phyloP scores from a whole-genome alignment of 2,888 invertebrate species.

The Oscheius sp. region DNA sequence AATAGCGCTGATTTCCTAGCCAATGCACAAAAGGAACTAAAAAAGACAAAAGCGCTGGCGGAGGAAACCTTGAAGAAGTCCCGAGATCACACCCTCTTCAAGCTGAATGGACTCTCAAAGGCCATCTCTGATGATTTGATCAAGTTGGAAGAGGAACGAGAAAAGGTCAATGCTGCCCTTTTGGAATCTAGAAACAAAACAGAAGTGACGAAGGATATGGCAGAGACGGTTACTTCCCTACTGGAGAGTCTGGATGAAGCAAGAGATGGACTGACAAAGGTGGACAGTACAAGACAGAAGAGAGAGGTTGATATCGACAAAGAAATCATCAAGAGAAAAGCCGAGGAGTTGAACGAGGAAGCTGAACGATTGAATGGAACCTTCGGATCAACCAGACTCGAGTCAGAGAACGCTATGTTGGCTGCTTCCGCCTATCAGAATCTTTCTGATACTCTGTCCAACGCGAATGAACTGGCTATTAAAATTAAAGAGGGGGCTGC shows the following conservation, averaged over 20 bases:
- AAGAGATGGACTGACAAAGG: slow-evolving; percentile 40
- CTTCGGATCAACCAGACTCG: slow-evolving; percentile 26
- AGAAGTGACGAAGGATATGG: slow-evolving; percentile 39
- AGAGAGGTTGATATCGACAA: slow-evolving; percentile 35
- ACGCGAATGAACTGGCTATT: slow-evolving; percentile 37
- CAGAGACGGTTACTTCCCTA: slow-evolving; percentile 34
- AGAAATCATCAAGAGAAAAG: slow-evolving; percentile 34
- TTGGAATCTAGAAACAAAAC: slow-evolving; percentile 38
- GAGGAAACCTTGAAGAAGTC: slow-evolving; percentile 33
- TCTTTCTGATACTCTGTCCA: slow-evolving; percentile 47
- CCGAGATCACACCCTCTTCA: slow-evolving; percentile 33
- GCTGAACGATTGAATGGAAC: slow-evolving; percentile 27
- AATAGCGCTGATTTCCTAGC: slow-evolving; percentile 36
- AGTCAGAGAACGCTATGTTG: slow-evolving; percentile 45
- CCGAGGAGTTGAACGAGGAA: slow-evolving; percentile 37
- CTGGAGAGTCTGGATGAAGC: slow-evolving; percentile 40
- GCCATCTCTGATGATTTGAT: slow-evolving; percentile 44
- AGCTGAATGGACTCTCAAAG: slow-evolving; percentile 39
- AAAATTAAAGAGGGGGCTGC: slow-evolving; percentile 41
- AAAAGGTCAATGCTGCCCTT: slow-evolving; percentile 28
- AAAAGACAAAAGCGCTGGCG: slow-evolving; percentile 41
- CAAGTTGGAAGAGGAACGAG: slow-evolving; percentile 32
- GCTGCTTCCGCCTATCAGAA: slow-evolving; percentile 61
- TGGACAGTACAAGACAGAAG: slow-evolving; percentile 29
- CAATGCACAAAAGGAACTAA: slow-evolving; percentile 44